Evolutionary conservation across 2,888 invertebrate genomes (phyloP), one percentile per base, ranked within the genome.

Genomic region (Melinopterus prodromus): DNA sequence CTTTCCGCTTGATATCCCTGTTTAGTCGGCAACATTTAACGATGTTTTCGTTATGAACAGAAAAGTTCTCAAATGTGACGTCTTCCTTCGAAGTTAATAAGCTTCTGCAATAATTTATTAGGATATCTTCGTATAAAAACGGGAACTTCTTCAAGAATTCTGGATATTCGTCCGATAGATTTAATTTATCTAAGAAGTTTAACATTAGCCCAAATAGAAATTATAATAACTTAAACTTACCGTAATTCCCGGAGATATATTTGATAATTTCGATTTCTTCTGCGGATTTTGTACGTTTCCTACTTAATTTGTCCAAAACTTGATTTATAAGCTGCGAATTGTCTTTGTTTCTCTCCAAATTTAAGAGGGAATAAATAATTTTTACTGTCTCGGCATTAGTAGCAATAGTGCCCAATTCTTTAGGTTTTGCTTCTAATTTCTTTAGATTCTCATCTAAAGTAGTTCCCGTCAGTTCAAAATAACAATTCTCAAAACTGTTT

Each of bases 111-210:
- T 76, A 70, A 14, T 16, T 71, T 15, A 76, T 76, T 6, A 79
- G n/a, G 15, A 76, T 75, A 38, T 74, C 53, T 16, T 79, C 79
- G 26, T 79, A 79, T 70, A 79, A 16, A n/a, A 79, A 79, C 12
- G 79, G 79, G 76, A 79, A 79, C 37, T 76, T 70, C 14, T 76
- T 37, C 53, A 79, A 76, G 6, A 79, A 38, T 16, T 75, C 4
- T 37, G 16, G 70, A 37, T 79, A 26, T 16, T 70, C 70, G 6
- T 9, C 76, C 37, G 15, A 70, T 75, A 16, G 38, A 75, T 76
- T 69, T 16, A 15, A 3, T 15, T 53, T 53, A 53, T 53, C 53
- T 53, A 53, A 53, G 5, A 53, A 16, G 69, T 16, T 16, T 26
- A 16, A 77, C 16, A 77, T 77, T 4, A 26, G 16, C 9, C 6